These are phyloP conservation scores for Chloroclystis v-ata DNA, from an alignment of 2,888 invertebrate genomes.

Conservation along the genomic window DNA sequence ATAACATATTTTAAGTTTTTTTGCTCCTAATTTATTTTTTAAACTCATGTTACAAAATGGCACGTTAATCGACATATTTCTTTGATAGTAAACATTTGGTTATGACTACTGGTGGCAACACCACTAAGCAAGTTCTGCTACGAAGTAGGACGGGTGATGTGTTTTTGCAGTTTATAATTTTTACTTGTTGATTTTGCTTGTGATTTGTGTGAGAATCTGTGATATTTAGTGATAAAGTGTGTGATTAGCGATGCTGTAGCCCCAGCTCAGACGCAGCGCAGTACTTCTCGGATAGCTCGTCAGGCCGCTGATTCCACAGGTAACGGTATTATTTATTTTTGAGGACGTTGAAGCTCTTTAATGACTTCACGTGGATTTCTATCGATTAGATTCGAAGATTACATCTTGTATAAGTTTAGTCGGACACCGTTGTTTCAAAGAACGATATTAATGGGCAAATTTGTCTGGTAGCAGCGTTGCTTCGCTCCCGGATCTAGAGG, in stretches of 20 bases:
- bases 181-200: constrained; percentile 72
- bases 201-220: constrained; percentile 54
- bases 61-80: too few relatives aligned
- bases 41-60: too few relatives aligned
- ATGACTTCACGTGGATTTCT: constrained; percentile 38
- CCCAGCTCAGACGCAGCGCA: constrained; percentile 36
- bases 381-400: constrained; percentile 29
- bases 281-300: constrained; percentile 40
- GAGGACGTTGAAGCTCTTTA: constrained; percentile 62
- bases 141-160: constrained; percentile 64
- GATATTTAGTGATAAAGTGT: constrained; percentile 41
- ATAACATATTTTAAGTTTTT: too few relatives aligned
- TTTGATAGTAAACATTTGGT: too few relatives aligned
- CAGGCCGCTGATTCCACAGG: constrained; percentile 57
- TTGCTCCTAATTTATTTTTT: too few relatives aligned
- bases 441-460: not conserved
- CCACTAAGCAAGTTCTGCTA: not conserved
- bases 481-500: constrained; percentile 22
- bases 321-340: constrained; percentile 73
- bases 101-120: not conserved
- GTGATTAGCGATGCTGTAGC: constrained; percentile 55
- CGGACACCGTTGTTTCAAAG: not conserved
- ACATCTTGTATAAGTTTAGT: not conserved
- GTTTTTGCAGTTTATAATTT: constrained; percentile 54
- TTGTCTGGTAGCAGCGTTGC: not conserved